phyloP scores from a whole-genome alignment of 2,797 vertebrate genomes.

The Gambusia yucatana region DNA sequence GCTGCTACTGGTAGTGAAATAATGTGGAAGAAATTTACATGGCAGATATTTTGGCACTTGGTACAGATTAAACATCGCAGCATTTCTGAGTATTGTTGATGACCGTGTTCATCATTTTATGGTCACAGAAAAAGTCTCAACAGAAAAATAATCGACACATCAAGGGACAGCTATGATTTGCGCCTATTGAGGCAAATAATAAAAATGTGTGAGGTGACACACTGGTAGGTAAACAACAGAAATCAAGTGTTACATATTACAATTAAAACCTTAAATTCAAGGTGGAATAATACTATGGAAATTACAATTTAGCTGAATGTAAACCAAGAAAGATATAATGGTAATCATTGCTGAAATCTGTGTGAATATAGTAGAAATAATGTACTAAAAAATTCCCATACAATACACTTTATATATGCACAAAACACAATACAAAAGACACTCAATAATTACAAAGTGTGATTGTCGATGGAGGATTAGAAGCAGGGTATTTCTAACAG shows the following conservation, averaged over 20 bases:
- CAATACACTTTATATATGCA: not conserved
- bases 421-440: not conserved
- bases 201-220: not conserved
- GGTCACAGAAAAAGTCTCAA: not conserved
- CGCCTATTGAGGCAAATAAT: not conserved
- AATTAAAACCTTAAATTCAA: not conserved
- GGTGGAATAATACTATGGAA: not conserved
- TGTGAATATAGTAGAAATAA: not conserved
- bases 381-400: not conserved
- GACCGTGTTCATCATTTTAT: not conserved
- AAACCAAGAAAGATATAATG: not conserved
- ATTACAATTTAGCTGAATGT: not conserved
- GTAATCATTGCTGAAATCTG: not conserved
- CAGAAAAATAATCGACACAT: not conserved
- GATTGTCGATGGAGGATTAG: not conserved
- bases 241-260: not conserved
- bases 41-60: not conserved
- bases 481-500: not conserved
- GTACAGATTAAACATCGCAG: not conserved
- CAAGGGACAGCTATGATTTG: not conserved
- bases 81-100: not conserved
- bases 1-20: not conserved
- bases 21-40: not conserved
- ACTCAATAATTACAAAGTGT: not conserved
- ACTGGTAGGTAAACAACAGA: not conserved